Base-by-base conservation (phyloP, 2,888 invertebrate genomes). In the Eupithecia dodoneata region DNA sequence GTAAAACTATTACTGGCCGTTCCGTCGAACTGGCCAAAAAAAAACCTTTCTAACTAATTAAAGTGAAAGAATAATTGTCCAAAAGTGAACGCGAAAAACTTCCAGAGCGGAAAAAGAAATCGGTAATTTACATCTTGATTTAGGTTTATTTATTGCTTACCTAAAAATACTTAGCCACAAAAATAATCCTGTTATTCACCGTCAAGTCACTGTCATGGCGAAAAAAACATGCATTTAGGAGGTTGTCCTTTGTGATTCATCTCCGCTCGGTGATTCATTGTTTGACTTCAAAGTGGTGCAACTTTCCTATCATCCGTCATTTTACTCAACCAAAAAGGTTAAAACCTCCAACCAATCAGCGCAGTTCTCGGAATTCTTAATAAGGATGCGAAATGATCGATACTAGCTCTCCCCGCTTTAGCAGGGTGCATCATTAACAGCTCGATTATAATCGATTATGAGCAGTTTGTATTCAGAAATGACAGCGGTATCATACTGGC, bases 391-490 rank as follows among this genome's bases (percentile, higher is more conserved):
- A 83, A 85, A 79, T 85, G 78, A 85, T 86, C 83, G 79, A 82
- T 80, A 79, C 77, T 76, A 78, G 80, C 79, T 81, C 63, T 63
- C 81, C 78, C 77, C 76, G 79, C 72, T 85, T 85, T 86, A 84
- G 83, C 84, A 84, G 85, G 81, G 73, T 76, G 74, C 87, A 86
- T 86, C 85, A 85, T 86, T 88, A 88, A 83, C 83, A 76, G 79
- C 75, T 71, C 63, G 74, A 76, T 78, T 76, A 78, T 76, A 75
- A 70, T 82, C 72, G 82, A 86, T 87, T 88, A 89, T 79, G 80
- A 81, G 87, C 84, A 80, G 84, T 90, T 90, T 88, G 88, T 90
- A 90, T 90, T 85, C 90, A 83, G 71, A 72, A 77, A 77, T 80
- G 80, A 81, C 82, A 73, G 76, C 76, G 85, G 80, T 85, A 83